A percentile compares a stretch with the other conserved stretches of the same genome.
These are phyloP conservation scores for Amphimallon solstitiale DNA, from an alignment of 2,888 invertebrate species.

Conservation along the genomic window DNA sequence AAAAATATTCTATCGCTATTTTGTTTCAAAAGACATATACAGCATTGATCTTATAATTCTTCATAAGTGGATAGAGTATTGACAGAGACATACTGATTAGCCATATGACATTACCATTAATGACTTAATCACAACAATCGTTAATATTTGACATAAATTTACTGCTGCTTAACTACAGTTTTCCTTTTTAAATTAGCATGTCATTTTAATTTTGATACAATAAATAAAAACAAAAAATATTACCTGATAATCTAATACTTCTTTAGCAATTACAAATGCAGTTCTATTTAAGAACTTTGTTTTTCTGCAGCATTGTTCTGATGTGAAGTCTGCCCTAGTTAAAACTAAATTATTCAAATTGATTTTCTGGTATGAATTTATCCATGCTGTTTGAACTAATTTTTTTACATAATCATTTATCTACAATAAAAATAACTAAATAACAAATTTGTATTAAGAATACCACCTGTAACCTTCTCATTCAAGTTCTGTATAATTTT, in stretches of 20 bases:
- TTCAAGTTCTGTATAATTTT: conserved; percentile 82
- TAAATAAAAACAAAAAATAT: too few species aligned
- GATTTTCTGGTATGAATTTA: conserved; percentile 86
- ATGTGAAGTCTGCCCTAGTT: conserved; percentile 79
- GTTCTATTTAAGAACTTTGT: conserved; percentile 72
- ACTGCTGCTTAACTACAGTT: too few species aligned
- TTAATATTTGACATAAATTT: too few species aligned
- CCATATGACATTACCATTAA: too few species aligned
- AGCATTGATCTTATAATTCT: too few species aligned
- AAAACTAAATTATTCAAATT: conserved; percentile 81
- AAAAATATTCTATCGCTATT: too few species aligned
- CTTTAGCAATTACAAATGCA: conserved; percentile 82
- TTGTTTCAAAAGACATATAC: too few species aligned
- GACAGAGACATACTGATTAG: too few species aligned
- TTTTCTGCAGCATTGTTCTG: conserved; percentile 79
- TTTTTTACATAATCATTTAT: conserved; percentile 68
- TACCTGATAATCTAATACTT: conserved; percentile 85
- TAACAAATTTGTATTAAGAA: conserved; percentile 57
- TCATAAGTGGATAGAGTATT: too few species aligned
- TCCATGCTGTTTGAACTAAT: conserved; percentile 82
- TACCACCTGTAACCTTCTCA: conserved; percentile 71
- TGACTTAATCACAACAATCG: too few species aligned
- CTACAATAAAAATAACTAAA: conserved; percentile 52
- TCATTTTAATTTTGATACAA: too few species aligned
- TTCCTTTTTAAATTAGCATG: too few species aligned